Percentiles rank a stretch among this genome's conserved stretches.
Evolutionary conservation across 2,113 vertebrate species (phyloP).

Genomic region (Dasyurus viverrinus): DNA sequence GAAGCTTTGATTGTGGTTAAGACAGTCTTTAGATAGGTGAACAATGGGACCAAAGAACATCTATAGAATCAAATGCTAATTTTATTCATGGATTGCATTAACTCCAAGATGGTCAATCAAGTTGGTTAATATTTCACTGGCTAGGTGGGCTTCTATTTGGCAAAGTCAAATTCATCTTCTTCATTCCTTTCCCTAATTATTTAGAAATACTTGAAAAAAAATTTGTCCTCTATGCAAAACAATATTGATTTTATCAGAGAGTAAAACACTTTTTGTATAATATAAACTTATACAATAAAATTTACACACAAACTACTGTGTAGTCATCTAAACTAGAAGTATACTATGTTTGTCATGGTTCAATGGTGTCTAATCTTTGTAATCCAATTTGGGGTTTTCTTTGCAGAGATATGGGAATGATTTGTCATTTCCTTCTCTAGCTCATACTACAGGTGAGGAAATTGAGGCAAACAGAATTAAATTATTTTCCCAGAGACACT

Average conservation of each 20-base stretch:
- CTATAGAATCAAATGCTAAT: slow-evolving; percentile 37
- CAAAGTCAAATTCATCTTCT: slow-evolving; percentile 44
- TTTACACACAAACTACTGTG: background rate
- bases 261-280: background rate
- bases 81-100: slow-evolving; percentile 4
- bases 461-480: too few relatives aligned
- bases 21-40: slow-evolving; percentile 8
- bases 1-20: slow-evolving; percentile 12
- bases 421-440: background rate
- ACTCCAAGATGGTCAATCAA: slow-evolving; percentile 18
- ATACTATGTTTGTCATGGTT: background rate
- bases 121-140: slow-evolving; percentile 33
- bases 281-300: background rate
- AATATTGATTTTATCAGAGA: background rate
- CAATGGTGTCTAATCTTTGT: background rate
- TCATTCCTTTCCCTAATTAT: background rate
- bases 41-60: background rate
- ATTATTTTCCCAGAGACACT: background rate
- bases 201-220: background rate
- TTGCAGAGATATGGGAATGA: background rate
- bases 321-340: background rate
- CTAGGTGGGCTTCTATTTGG: slow-evolving; percentile 31
- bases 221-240: background rate
- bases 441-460: too few relatives aligned
- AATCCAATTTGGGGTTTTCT: background rate